Base-by-base conservation (phyloP, 1,140 invertebrate genomes). In the Megathymus violae region DNA sequence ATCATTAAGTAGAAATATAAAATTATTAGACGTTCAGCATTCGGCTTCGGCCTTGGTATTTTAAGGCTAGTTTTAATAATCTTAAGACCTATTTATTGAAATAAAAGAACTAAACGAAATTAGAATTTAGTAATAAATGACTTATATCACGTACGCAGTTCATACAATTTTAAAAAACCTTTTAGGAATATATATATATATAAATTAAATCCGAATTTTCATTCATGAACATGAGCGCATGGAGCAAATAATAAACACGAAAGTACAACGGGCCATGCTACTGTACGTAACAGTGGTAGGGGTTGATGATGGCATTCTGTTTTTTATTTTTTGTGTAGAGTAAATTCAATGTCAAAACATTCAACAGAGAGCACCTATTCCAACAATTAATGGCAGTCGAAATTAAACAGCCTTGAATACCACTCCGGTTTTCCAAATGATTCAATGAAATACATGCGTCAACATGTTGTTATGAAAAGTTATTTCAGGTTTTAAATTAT, bases 401-500 rank as follows among this genome's bases (percentile, higher is more conserved):
- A 86, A 75, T 85, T 85, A 85, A 80, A 80, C 64, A 85, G 73
- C 82, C 78, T 83, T 88, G 81, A 78, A 61, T 13, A 69, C 65
- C 70, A 75, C 73, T 79, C 69, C 67, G 62, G 47, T 40, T 68
- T 61, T 56, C 62, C 43, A 56, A 64, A 69, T 58, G 52, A 67
- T 67, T 71, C 48, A 74, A 68, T 74, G 74, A 77, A 67, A 76
- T 67, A 69, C 47, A 65, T 47, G 43, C 74, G 69, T 76, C 76
- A 76, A 69, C 69, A 65, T 56, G 61, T 44, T 61, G 58, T 71
- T 41, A 52, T 79, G 77, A 71, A 64, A 62, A 11, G 68, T 72
- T 67, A 77, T 76, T 77, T 80, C 62, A 69, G 59, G 65, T 41
- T 60, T 44, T 51, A 51, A 59, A 69, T 64, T 44, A 64, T 72